These are phyloP conservation scores for Romanogobio albipinnatus DNA, from an alignment of 2,113 vertebrate species.

Conservation along the genomic window DNA sequence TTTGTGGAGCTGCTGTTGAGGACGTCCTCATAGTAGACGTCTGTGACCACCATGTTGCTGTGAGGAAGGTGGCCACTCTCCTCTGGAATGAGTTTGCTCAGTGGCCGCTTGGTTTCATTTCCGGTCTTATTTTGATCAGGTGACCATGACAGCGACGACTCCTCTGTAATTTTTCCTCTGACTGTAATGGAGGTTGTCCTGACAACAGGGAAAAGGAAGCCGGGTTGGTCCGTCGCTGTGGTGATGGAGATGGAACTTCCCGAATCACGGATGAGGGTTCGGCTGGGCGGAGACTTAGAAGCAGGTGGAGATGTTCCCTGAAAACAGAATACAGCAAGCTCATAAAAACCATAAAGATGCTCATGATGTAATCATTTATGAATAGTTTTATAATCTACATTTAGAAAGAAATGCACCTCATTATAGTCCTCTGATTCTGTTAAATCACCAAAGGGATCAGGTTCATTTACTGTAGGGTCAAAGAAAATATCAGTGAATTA, in stretches of 20 bases:
- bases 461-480: slow-evolving; percentile 65
- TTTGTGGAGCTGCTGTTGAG: slow-evolving; percentile 46
- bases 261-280: slow-evolving; percentile 42
- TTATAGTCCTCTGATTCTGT: slow-evolving; percentile 55
- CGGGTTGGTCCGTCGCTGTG: slow-evolving; percentile 67
- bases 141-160: slow-evolving; percentile 65
- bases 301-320: slow-evolving; percentile 26
- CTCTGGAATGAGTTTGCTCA: slow-evolving; percentile 43
- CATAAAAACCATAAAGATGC: neutral
- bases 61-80: slow-evolving; percentile 54
- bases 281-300: slow-evolving; percentile 33
- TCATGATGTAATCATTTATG: neutral
- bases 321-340: neutral
- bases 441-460: slow-evolving; percentile 56
- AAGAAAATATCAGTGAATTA: neutral
- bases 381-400: neutral
- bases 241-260: slow-evolving; percentile 68
- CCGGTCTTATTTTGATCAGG: slow-evolving; percentile 47
- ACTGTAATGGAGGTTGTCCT: slow-evolving; percentile 51
- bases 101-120: slow-evolving; percentile 43
- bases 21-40: slow-evolving; percentile 71
- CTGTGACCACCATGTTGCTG: slow-evolving; percentile 67
- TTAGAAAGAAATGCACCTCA: slow-evolving; percentile 61
- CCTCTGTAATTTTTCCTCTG: slow-evolving; percentile 69
- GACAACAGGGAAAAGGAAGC: slow-evolving; percentile 68